phyloP scores from a whole-genome alignment of 2,888 invertebrate species.

The Monochamus alternatus region DNA sequence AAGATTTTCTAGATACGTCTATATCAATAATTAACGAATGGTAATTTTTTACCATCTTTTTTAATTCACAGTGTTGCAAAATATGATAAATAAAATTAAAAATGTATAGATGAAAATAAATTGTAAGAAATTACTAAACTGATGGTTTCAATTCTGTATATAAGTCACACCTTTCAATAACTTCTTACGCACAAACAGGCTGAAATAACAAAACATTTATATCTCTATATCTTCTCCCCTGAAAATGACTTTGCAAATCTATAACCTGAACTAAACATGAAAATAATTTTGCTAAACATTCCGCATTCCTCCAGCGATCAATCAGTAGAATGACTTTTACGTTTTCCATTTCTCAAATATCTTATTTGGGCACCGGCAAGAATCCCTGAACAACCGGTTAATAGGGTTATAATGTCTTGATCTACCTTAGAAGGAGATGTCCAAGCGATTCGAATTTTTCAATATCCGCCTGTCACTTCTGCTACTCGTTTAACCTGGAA shows the following conservation, averaged over 20 bases:
- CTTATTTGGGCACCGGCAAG: too few relatives aligned
- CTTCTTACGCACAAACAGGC: too few relatives aligned
- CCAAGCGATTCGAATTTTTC: slow-evolving; percentile 10
- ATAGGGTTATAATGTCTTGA: slow-evolving; percentile 1
- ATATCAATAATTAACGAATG: too few relatives aligned
- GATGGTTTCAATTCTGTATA: too few relatives aligned
- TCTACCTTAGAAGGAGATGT: neutral
- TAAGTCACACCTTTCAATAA: too few relatives aligned
- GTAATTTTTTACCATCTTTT: too few relatives aligned
- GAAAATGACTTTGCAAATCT: neutral
- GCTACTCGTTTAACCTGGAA: neutral
- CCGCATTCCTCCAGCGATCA: neutral
- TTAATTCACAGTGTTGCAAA: too few relatives aligned
- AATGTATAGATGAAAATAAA: too few relatives aligned
- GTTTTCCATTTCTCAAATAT: too few relatives aligned
- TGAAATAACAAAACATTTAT: neutral
- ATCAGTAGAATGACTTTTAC: neutral
- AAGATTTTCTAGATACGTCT: too few relatives aligned
- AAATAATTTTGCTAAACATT: neutral
- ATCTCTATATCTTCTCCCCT: neutral
- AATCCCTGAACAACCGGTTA: neutral
- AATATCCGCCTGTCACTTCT: neutral
- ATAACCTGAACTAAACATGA: neutral
- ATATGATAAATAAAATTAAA: too few relatives aligned
- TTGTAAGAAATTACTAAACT: too few relatives aligned